Evolutionary conservation across 1,140 invertebrate genomes (phyloP).

Genomic region (Zeugodacus cucurbitae): DNA sequence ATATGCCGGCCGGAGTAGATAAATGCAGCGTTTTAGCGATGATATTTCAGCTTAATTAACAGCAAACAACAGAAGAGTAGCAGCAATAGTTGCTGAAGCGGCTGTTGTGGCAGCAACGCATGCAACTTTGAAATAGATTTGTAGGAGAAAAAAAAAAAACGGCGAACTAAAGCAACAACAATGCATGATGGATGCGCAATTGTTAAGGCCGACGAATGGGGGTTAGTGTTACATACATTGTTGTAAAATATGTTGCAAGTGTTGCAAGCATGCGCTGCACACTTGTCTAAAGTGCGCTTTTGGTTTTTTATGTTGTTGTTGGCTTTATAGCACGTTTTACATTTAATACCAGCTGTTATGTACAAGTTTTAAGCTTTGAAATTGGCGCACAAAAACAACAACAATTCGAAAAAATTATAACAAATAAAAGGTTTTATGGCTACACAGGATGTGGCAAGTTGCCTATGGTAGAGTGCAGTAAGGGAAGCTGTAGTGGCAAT

Average conservation of each 20-base stretch:
- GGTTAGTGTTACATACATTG: conserved; percentile 10
- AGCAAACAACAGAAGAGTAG: not conserved
- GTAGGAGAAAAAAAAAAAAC: no score
- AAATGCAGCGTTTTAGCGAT: conserved; percentile 11
- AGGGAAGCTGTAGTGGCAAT: not conserved
- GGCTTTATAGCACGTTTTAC: not conserved
- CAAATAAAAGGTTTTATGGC: not conserved
- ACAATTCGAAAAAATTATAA: not conserved
- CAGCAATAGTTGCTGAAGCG: not conserved
- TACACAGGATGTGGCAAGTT: not conserved
- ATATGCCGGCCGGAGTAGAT: conserved; percentile 25
- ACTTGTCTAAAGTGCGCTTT: not conserved
- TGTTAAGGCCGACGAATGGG: conserved; percentile 1
- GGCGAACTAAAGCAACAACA: not conserved
- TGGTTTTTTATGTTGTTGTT: not conserved
- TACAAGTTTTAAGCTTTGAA: not conserved
- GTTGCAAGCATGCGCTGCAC: not conserved
- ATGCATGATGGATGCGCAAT: not conserved
- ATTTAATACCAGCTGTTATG: not conserved
- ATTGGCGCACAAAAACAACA: not conserved
- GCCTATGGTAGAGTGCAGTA: not conserved
- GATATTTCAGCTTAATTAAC: not conserved
- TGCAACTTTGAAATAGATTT: not conserved
- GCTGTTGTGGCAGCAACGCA: not conserved
- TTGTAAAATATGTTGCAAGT: not conserved